These are phyloP conservation scores for Arbacia lixula DNA, from an alignment of 53 echinoderm and acorn worm species.

Conservation along the genomic window DNA sequence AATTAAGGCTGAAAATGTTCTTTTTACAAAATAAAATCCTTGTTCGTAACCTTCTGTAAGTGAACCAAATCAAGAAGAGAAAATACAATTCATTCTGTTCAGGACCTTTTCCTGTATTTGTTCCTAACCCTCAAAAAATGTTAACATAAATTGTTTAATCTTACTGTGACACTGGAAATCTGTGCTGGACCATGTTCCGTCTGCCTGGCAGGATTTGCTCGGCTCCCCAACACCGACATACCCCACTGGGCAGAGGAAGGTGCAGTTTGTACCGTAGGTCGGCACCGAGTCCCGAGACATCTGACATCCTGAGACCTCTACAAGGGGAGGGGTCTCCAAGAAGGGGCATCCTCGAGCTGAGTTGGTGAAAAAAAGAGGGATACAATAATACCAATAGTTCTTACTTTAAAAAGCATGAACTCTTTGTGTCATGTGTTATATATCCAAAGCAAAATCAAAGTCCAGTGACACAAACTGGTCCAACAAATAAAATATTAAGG, in stretches of 20 bases:
- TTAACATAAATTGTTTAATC: not conserved
- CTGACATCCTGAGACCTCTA: not conserved
- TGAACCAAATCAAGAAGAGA: too few relatives aligned
- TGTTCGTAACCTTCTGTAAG: too few relatives aligned
- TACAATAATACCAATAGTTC: not conserved
- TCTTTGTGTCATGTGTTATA: too few relatives aligned
- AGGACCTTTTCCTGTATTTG: too few relatives aligned
- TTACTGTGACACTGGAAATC: conserved; percentile 57
- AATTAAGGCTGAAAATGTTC: too few relatives aligned
- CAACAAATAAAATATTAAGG: too few relatives aligned
- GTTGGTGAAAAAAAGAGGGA: not conserved
- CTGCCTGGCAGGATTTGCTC: conserved; percentile 58
- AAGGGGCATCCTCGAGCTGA: conserved; percentile 10
- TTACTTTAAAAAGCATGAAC: too few relatives aligned
- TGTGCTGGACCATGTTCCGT: conserved; percentile 57
- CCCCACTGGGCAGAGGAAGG: conserved; percentile 63
- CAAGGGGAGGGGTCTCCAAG: not conserved
- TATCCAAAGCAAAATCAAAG: too few relatives aligned
- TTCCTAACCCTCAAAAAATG: too few relatives aligned
- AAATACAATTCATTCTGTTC: too few relatives aligned
- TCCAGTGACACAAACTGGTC: too few relatives aligned
- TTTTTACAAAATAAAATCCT: too few relatives aligned
- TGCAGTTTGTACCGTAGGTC: conserved; percentile 58
- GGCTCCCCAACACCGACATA: conserved; percentile 31
- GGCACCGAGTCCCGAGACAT: not conserved